Base-by-base conservation (phyloP, 1,140 invertebrate genomes). In the Meteorus sp. region DNA sequence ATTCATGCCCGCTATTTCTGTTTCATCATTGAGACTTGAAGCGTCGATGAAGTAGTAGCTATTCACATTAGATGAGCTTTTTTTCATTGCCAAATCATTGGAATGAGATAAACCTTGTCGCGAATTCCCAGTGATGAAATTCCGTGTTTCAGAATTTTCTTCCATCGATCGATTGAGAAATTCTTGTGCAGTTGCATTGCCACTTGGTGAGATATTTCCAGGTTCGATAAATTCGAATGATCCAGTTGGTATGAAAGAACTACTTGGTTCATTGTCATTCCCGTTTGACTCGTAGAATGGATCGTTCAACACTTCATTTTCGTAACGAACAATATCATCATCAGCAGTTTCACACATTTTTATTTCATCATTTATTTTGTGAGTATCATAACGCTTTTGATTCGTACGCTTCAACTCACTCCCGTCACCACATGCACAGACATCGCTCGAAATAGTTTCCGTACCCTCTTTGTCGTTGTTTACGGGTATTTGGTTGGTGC, bases 41-140 rank as follows among this genome's bases (percentile, higher is more conserved):
- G 89, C 89, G 73, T 90, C 89, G 56, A 90, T 90, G 65, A 90
- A 90, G 71, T 86, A 89, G 60, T 78, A 81, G 62, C 74, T 81
- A 8, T 73, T 80, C 0, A 52, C 71, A 63, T 39, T 79, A 54
- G 48, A 74, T 61, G 63, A 78, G 60, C 60, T 66, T 33, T 63
- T 70, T 29, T 60, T 64, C 3, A 56, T 25, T 19, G 7, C 35
- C 6, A 31, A 7, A 22, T 76, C 50, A 39, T 51, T 56, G 39
- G 59, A 58, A 13, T 59, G 43, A 3, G 62, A 57, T 5, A 56
- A 41, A 13, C 54, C 51, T 35, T 61, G 55, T 44, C 50, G 29
- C 6, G 33, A n/a, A 17, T 59, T 29, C 39, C 61, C 60, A 17
- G 43, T 48, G 1, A 35, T 62, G 47, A 59, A 55, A 50, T 55